Conservation (phyloP, 2,113 vertebrate species). For the Lethenteron camtschaticum region DNA sequence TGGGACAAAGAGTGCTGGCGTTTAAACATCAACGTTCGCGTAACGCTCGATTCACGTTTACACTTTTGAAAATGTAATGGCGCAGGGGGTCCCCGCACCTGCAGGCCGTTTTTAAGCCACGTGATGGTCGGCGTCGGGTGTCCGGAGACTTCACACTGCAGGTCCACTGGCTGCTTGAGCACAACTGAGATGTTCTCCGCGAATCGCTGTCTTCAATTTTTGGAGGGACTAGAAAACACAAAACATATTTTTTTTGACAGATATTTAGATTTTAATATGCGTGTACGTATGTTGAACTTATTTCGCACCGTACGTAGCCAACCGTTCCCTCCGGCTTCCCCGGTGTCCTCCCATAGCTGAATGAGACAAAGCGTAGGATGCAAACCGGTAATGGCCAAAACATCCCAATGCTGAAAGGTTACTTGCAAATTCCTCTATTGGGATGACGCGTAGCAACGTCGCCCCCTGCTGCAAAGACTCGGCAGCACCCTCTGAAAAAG, state of each 20-base stretch:
- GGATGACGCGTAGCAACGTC: too few relatives aligned
- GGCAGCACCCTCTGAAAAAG: too few relatives aligned
- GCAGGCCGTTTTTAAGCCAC: conserved; percentile 57
- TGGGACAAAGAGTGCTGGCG: background rate
- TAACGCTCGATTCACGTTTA: background rate
- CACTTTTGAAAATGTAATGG: conserved; percentile 1
- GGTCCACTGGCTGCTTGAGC: conserved; percentile 35
- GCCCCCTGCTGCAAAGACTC: too few relatives aligned
- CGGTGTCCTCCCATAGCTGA: too few relatives aligned
- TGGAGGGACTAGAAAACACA: conserved; percentile 42
- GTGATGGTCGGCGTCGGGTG: conserved; percentile 47
- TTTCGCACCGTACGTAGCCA: background rate
- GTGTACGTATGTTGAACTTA: background rate
- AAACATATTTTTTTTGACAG: too few relatives aligned
- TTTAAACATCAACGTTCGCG: conserved; percentile 10
- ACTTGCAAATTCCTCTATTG: too few relatives aligned
- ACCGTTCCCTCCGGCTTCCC: too few relatives aligned
- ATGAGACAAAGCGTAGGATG: too few relatives aligned
- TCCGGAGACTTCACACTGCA: conserved; percentile 63
- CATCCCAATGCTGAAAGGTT: too few relatives aligned
- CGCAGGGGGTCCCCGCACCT: conserved; percentile 24
- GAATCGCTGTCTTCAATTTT: conserved; percentile 39
- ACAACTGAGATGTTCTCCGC: conserved; percentile 43
- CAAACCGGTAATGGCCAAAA: too few relatives aligned
- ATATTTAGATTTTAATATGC: background rate